Conservation (phyloP, 2,113 vertebrate genomes). For the Nothocercus julius region DNA sequence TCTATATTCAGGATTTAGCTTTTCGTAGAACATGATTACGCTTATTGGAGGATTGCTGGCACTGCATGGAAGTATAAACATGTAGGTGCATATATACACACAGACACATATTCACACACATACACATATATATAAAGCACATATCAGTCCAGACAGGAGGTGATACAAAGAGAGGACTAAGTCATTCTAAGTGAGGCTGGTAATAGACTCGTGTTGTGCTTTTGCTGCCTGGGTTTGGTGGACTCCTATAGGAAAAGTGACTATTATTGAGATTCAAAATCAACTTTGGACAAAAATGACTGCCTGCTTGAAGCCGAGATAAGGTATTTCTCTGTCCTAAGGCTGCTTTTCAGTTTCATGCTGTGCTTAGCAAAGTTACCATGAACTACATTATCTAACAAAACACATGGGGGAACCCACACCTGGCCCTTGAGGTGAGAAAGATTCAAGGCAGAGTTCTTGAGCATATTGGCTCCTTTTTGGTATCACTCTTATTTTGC, state of each 20-base stretch:
- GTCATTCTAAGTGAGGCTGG: background rate
- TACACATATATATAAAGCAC: background rate
- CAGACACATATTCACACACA: background rate
- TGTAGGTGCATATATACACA: background rate
- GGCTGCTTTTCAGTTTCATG: background rate
- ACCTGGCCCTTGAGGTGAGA: background rate
- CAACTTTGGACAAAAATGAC: background rate
- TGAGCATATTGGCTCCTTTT: background rate
- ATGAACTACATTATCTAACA: background rate
- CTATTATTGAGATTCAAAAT: background rate
- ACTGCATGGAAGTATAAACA: background rate
- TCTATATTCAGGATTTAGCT: background rate
- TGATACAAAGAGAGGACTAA: background rate
- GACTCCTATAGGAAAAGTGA: background rate
- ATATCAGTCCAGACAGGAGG: background rate
- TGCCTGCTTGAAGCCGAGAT: background rate
- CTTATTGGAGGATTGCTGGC: constrained; percentile 13
- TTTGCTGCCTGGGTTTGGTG: background rate
- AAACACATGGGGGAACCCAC: background rate
- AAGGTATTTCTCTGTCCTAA: background rate
- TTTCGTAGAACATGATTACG: background rate
- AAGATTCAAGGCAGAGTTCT: background rate
- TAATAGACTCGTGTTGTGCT: background rate
- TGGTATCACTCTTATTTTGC: background rate
- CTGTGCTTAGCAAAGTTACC: background rate